Conservation (phyloP, 2,797 vertebrate species). For the Esox lucius region DNA sequence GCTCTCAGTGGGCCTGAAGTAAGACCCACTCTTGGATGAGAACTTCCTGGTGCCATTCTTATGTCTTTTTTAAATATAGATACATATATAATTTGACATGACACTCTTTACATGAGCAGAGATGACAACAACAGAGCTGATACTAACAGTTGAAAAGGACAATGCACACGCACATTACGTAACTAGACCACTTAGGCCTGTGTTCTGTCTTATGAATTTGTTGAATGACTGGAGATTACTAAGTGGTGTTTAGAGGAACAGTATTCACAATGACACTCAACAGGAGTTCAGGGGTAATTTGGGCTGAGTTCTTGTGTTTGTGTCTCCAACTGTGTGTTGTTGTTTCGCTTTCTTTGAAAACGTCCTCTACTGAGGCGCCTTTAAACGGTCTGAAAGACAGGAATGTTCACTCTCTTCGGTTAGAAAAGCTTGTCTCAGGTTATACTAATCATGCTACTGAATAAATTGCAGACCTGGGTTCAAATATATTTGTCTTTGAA, state of each 20-base stretch:
- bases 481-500: too few relatives aligned
- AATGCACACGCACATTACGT: not conserved
- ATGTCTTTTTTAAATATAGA: not conserved
- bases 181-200: not conserved
- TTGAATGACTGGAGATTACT: slow-evolving; percentile 1
- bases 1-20: not conserved
- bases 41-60: not conserved
- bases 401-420: not conserved
- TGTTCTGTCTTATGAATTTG: not conserved
- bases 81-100: not conserved
- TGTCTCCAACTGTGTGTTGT: not conserved
- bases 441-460: not conserved
- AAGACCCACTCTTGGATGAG: not conserved
- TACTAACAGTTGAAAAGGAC: not conserved
- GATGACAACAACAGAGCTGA: not conserved
- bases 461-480: not conserved
- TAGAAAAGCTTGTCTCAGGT: not conserved
- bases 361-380: not conserved
- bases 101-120: not conserved
- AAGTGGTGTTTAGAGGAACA: not conserved
- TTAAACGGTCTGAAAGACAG: not conserved
- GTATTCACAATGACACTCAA: slow-evolving; percentile 5
- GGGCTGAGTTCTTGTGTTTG: not conserved
- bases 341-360: slow-evolving; percentile 3
- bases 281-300: slow-evolving; percentile 5